Evolutionary conservation across 2,888 invertebrate genomes (phyloP), one percentile per base, ranked within the genome.

Genomic region (Microchrysa polita): DNA sequence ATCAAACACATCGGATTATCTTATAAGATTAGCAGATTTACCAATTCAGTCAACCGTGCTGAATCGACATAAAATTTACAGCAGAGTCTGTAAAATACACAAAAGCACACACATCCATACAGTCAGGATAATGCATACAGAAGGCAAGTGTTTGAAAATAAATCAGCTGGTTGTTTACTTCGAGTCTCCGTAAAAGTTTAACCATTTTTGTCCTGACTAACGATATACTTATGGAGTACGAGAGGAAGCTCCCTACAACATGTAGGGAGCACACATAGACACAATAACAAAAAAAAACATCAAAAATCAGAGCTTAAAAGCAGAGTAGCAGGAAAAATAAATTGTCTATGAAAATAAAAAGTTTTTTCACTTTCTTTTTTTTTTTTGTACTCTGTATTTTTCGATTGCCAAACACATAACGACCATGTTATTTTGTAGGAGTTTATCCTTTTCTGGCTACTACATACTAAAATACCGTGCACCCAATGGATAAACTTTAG

Each of bases 321-420:
- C 27, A 34, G 27, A 34, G 27, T 7, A 18, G 20, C 44, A 7
- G 44, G 20, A 20, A 44, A 22, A 65, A 42, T n/a, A 48, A 65
- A 65, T 65, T 22, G 65, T 65, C 65, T 65, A 65, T 65, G 65
- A 65, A 63, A 65, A 48, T 48, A 44, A 34, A 48, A 61, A 61
- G 40, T 61, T 34, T 34, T n/a, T n/a, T n/a, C n/a, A n/a, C n/a
- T n/a, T 34, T 34, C 27, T 34, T 34, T 34, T 34, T 34, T 34
- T 34, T n/a, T n/a, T n/a, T n/a, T n/a, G n/a, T n/a, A n/a, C n/a
- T n/a, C n/a, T n/a, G n/a, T n/a, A n/a, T n/a, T n/a, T 61, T 61
- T 61, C 40, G 27, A 34, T 34, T 34, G 34, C 65, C 65, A 22
- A 65, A 44, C 48, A 44, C 48, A 20, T 65, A 65, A 65, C 65